phyloP scores from a whole-genome alignment of 2,797 vertebrate genomes.

The Xenops minutus region DNA sequence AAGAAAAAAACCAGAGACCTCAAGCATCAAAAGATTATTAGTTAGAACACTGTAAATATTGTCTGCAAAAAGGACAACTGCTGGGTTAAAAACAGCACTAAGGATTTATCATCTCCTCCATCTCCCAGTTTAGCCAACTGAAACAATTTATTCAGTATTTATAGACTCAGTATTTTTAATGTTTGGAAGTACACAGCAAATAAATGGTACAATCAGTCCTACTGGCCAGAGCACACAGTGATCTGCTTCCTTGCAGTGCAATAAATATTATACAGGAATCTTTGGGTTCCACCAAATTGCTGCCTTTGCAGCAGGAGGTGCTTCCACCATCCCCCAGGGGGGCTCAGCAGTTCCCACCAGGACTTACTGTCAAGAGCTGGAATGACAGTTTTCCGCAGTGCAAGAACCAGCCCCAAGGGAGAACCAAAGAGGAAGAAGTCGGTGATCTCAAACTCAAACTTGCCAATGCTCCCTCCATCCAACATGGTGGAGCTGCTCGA shows the following conservation, averaged over 20 bases:
- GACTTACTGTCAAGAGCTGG: conserved; percentile 90
- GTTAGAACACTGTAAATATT: background rate
- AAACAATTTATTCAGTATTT: background rate
- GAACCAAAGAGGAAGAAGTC: conserved; percentile 98
- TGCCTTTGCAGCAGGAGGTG: background rate
- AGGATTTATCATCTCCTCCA: background rate
- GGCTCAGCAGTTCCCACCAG: background rate
- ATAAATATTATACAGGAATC: rapidly evolving
- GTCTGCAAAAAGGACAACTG: background rate
- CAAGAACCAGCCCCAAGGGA: conserved; percentile 93
- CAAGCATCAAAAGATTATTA: background rate
- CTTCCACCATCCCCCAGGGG: background rate
- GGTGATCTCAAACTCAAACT: conserved; percentile 93
- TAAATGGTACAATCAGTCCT: background rate
- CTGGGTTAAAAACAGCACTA: background rate
- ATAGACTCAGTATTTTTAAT: background rate
- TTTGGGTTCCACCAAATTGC: background rate
- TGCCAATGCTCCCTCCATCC: conserved; percentile 84
- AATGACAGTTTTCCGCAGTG: conserved; percentile 93
- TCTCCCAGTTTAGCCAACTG: background rate
- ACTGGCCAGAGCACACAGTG: background rate
- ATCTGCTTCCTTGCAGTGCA: background rate
- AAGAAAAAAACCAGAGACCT: background rate
- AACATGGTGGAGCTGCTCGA: conserved; percentile 90
- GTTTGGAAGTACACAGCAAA: background rate